Base-by-base conservation (phyloP, 1,140 invertebrate genomes). In the Panulirus ornatus region DNA sequence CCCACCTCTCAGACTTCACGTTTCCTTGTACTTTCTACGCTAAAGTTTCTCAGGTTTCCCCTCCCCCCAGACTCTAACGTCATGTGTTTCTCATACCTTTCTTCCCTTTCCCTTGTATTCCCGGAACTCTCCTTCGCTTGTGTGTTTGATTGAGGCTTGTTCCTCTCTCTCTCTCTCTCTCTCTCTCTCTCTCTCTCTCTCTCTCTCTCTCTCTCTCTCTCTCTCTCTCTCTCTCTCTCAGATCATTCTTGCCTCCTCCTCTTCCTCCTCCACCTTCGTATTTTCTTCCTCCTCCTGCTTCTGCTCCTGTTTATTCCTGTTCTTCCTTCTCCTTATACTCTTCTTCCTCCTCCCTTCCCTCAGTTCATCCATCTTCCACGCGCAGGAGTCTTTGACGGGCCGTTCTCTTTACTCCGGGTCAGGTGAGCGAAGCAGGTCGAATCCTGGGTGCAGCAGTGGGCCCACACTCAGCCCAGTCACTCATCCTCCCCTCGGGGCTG, bases 141-240 rank as follows among this genome's bases (percentile, higher is more conserved):
- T n/a, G 9, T 38, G 5, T 42, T 42, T 42, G n/a, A 16, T 14
- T 38, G 9, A 11, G n/a, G 8, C 2, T 38, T 81, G 40, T n/a
- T 40, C 27, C 27, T 79, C 76, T 44, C 22, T 22, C 44, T 42
- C 36, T 42, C 44, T 27, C 47, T 81, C 78, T 81, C 78, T 81
- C 47, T 54, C 47, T 81, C 78, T 81, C 47, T 54, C 47, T 81
- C 78, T 81, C 47, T 54, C 47, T 81, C 78, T 81, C 47, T 54
- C 47, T 81, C 78, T 81, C 47, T 54, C 47, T 81, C 78, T 81
- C 47, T 54, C 44, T 79, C 76, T 47, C 44, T 47, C 44, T 47
- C 76, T 79, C 44, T n/a, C n/a, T n/a, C n/a, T n/a, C n/a, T n/a
- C n/a, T n/a, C n/a, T n/a, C n/a, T n/a, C n/a, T n/a, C n/a, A 19